Evolutionary conservation across 2,113 vertebrate genomes (phyloP).

Genomic region (Tenebrosternarchus preto): DNA sequence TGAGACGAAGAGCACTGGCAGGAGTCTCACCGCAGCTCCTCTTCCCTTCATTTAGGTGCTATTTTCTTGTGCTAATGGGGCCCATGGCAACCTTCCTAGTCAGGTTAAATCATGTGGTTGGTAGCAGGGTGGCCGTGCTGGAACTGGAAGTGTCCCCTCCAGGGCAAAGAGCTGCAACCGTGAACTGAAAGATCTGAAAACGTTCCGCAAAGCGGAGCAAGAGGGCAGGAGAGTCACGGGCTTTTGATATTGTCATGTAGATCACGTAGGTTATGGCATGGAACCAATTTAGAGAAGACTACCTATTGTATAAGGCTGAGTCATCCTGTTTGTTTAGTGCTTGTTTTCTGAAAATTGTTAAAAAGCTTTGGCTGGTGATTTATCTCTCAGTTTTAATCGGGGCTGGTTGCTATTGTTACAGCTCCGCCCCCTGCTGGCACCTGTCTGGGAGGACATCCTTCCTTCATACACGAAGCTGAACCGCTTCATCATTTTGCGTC

Average conservation of each 20-base stretch:
- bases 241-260: not conserved
- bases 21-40: not conserved
- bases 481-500: not conserved
- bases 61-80: not conserved
- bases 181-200: not conserved
- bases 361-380: not conserved
- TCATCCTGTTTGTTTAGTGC: not conserved
- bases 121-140: not conserved
- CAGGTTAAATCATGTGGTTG: constrained; percentile 7
- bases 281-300: constrained; percentile 2
- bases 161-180: constrained; percentile 4
- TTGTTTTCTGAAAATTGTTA: not conserved
- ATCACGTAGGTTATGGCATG: not conserved
- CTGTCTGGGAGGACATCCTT: not conserved
- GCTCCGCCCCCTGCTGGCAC: not conserved
- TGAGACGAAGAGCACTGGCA: not conserved
- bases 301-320: not conserved
- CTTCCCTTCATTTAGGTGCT: not conserved
- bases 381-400: not conserved
- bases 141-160: not conserved
- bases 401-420: not conserved
- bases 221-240: not conserved
- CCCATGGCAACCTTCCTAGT: constrained; percentile 2
- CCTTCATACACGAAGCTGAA: not conserved
- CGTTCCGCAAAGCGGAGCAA: not conserved